Percentiles rank a stretch among this genome's conserved stretches.
These are phyloP conservation scores for Megaceryle alcyon DNA, from an alignment of 2,797 vertebrate species.

Conservation along the genomic window DNA sequence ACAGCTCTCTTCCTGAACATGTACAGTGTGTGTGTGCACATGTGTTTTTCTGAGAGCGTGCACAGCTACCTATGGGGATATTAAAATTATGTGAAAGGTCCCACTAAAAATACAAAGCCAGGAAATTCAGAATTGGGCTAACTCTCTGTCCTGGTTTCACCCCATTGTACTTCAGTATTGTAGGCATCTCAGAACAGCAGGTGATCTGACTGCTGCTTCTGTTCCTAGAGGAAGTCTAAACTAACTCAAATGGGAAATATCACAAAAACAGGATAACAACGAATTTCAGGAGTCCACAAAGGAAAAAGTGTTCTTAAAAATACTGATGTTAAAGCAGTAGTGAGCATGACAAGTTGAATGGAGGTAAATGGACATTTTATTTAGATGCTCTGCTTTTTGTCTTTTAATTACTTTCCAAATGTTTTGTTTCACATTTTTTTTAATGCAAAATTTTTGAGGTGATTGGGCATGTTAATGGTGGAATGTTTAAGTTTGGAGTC, in stretches of 20 bases:
- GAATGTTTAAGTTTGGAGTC: background rate
- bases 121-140: conserved; percentile 40
- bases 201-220: conserved; percentile 49
- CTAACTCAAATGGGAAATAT: conserved; percentile 38
- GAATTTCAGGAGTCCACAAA: conserved; percentile 40
- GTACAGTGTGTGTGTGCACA: background rate
- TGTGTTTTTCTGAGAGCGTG: background rate
- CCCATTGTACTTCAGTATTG: conserved; percentile 37
- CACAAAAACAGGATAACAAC: conserved; percentile 55
- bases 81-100: conserved; percentile 34
- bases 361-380: background rate
- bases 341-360: background rate
- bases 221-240: conserved; percentile 47
- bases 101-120: conserved; percentile 58
- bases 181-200: conserved; percentile 38
- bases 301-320: conserved; percentile 51
- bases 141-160: conserved; percentile 44
- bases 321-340: background rate
- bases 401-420: background rate
- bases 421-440: background rate
- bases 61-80: background rate
- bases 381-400: background rate
- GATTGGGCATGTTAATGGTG: accelerated
- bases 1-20: background rate
- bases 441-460: background rate